Evolutionary conservation across 1,140 invertebrate species (phyloP).

Genomic region (Drosophila mayri): DNA sequence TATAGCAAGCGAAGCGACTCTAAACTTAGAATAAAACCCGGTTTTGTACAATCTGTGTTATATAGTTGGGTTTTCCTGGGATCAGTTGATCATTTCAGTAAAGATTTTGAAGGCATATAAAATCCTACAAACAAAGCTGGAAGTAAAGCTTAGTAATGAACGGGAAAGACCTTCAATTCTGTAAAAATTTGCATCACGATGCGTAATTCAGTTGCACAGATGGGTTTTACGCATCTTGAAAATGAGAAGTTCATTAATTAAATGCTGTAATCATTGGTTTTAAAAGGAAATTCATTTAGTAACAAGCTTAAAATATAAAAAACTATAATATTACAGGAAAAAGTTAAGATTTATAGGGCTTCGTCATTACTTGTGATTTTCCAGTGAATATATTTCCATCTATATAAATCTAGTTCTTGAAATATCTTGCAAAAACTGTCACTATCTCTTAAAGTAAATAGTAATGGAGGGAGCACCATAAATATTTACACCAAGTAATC

Average conservation of each 20-base stretch:
- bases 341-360: not conserved
- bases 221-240: not conserved
- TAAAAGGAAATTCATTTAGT: not conserved
- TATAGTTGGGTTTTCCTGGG: conserved; percentile 6
- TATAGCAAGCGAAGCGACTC: conserved; percentile 46
- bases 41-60: conserved; percentile 59
- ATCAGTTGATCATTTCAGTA: not conserved
- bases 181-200: no score
- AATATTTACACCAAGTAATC: conserved; percentile 7
- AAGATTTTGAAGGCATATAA: no score
- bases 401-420: not conserved
- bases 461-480: not conserved
- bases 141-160: no score
- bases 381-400: not conserved
- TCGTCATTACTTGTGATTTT: not conserved
- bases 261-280: not conserved
- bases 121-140: no score
- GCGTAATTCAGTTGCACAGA: not conserved
- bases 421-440: not conserved
- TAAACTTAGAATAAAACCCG: conserved; percentile 68
- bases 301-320: not conserved
- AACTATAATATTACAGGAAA: no score
- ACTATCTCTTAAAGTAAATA: conserved; percentile 11
- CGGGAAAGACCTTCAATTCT: no score
- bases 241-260: not conserved